These are phyloP conservation scores for Ectropis grisescens DNA, from an alignment of 1,140 invertebrate genomes.

Conservation along the genomic window DNA sequence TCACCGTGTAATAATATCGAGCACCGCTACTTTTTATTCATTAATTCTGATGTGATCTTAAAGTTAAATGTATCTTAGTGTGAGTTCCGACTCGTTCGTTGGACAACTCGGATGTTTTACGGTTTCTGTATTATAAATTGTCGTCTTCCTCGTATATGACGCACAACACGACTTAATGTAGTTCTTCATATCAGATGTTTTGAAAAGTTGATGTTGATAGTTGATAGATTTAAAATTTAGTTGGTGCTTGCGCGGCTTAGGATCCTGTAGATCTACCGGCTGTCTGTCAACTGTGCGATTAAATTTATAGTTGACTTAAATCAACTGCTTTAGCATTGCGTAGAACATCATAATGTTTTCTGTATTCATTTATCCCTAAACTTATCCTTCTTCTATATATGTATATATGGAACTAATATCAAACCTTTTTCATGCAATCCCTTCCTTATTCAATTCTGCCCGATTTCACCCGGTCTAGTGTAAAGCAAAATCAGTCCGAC, in stretches of 20 bases:
- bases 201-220: slow-evolving; percentile 31
- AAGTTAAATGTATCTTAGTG: slow-evolving; percentile 24
- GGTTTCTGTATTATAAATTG: slow-evolving; percentile 29
- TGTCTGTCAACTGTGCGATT: no score
- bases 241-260: slow-evolving; percentile 21
- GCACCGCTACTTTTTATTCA: slow-evolving; percentile 32
- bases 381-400: no score
- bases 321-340: no score
- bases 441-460: no score
- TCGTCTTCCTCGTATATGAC: slow-evolving; percentile 57
- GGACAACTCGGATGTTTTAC: slow-evolving; percentile 38
- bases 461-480: no score
- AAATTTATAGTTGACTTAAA: no score
- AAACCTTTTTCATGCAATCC: no score
- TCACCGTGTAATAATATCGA: slow-evolving; percentile 39
- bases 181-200: slow-evolving; percentile 58
- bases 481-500: no score
- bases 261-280: no score
- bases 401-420: no score
- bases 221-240: slow-evolving; percentile 27
- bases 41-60: slow-evolving; percentile 32
- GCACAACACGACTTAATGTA: slow-evolving; percentile 56
- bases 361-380: no score
- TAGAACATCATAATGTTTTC: no score
- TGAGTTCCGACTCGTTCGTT: slow-evolving; percentile 29